Conservation (phyloP, 2,797 vertebrate species). For the Cuniculus paca region DNA sequence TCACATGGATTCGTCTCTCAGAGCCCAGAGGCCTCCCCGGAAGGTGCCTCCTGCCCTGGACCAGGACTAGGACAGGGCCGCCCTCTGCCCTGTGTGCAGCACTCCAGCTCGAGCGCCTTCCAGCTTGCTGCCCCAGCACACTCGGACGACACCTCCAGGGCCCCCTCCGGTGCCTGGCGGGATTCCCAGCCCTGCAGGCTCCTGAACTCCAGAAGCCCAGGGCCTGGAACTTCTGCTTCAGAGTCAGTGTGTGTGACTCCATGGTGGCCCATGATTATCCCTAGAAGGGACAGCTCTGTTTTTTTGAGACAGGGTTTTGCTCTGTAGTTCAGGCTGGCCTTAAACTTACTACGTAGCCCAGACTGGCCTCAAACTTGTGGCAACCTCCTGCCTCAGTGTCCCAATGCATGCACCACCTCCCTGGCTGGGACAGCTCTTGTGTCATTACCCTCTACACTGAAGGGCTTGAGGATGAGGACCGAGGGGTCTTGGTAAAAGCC, state of each 20-base stretch:
- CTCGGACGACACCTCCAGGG: neutral
- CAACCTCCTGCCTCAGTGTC: neutral
- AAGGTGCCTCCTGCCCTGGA: neutral
- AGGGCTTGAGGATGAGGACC: neutral
- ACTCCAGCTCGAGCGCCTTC: neutral
- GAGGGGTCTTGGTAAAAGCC: neutral
- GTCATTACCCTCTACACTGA: neutral
- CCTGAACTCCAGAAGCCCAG: neutral
- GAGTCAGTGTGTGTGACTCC: neutral
- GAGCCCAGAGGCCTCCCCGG: no score
- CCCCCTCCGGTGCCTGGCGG: neutral
- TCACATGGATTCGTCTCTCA: neutral
- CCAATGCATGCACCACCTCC: neutral
- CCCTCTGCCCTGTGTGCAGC: neutral
- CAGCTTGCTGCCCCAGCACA: neutral
- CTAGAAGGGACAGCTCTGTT: neutral
- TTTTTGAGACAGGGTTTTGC: neutral
- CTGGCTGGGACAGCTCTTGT: neutral
- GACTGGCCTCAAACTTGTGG: neutral
- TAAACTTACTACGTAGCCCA: neutral
- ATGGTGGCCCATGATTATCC: neutral
- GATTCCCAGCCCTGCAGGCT: no score
- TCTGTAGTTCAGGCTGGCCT: neutral
- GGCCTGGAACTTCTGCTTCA: neutral
- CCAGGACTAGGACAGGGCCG: no score